Conservation (phyloP, 2,888 invertebrate genomes). For the Oligia fasciuncula region DNA sequence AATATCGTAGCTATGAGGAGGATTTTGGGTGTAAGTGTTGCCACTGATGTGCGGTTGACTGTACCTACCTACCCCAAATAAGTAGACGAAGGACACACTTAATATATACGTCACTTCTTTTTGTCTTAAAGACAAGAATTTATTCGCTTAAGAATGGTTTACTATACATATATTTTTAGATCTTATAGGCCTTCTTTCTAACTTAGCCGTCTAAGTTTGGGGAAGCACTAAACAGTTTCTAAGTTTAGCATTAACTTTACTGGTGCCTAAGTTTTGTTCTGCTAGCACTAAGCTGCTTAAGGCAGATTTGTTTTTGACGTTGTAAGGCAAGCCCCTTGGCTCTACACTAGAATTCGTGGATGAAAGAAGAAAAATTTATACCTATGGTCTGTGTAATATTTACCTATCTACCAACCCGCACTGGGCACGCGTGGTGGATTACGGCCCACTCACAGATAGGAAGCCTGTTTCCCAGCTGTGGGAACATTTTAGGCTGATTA, state of each 20-base stretch:
- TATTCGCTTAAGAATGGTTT: not conserved
- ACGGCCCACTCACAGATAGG: too few relatives aligned
- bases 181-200: not conserved
- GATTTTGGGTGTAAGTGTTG: not conserved
- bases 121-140: conserved; percentile 2
- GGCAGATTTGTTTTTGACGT: not conserved
- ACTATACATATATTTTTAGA: not conserved
- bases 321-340: fast-evolving
- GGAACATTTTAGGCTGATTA: too few relatives aligned
- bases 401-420: not conserved
- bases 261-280: not conserved
- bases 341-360: not conserved
- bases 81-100: conserved; percentile 9
- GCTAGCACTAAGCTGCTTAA: not conserved
- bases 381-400: not conserved
- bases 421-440: too few relatives aligned
- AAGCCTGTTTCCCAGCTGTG: too few relatives aligned
- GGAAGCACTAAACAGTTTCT: not conserved
- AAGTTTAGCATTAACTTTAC: not conserved
- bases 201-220: conserved; percentile 15
- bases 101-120: conserved; percentile 35
- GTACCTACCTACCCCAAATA: conserved; percentile 15
- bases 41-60: not conserved
- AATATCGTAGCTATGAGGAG: not conserved
- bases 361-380: not conserved